Conservation (phyloP, 2,888 invertebrate genomes). For the Chirona hameri region DNA sequence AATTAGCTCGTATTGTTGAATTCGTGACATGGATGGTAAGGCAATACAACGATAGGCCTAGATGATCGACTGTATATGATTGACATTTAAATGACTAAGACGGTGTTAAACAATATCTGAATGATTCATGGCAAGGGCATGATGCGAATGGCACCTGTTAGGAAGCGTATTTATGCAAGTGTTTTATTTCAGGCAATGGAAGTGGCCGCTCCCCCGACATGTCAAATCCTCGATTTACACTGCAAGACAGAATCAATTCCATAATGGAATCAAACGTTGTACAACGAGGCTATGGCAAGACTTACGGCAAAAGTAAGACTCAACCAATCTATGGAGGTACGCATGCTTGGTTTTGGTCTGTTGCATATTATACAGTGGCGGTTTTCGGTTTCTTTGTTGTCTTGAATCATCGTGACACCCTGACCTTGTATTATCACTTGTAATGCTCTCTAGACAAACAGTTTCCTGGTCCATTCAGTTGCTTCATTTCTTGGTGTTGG, state of each 20-base stretch:
- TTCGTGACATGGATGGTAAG: no score
- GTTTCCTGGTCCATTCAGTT: no score
- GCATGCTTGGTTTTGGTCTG: neutral
- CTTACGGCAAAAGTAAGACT: neutral
- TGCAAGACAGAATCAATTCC: constrained; percentile 27
- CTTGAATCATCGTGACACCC: neutral
- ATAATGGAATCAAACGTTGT: constrained; percentile 27
- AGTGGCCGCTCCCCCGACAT: neutral
- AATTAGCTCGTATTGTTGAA: no score
- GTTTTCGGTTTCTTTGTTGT: neutral
- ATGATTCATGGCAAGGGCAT: no score
- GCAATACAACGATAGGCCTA: no score
- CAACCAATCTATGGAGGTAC: neutral
- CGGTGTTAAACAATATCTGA: no score
- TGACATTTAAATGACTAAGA: no score
- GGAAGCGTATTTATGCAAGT: neutral
- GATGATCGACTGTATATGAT: no score
- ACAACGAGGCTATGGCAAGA: constrained; percentile 28
- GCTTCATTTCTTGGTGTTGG: neutral
- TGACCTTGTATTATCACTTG: no score
- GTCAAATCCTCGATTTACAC: constrained; percentile 12
- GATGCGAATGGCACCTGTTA: no score
- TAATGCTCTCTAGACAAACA: no score
- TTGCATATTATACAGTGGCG: neutral
- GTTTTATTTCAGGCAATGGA: neutral